phyloP scores from a whole-genome alignment of 1,140 invertebrate genomes.

The Saccostrea glomerata region DNA sequence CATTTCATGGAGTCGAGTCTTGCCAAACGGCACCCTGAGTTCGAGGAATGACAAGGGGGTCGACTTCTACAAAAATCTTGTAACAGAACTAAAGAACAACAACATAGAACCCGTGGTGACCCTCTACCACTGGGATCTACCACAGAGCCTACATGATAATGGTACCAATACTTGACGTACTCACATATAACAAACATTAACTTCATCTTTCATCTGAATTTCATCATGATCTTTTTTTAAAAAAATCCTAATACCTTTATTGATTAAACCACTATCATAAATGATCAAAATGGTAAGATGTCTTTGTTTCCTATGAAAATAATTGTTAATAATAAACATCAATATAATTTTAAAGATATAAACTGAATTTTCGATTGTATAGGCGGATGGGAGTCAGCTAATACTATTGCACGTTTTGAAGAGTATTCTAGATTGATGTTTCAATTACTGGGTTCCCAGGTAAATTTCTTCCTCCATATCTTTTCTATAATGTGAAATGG shows the following conservation, averaged over 20 bases:
- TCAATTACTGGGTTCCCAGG: slow-evolving; percentile 74
- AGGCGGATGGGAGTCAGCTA: slow-evolving; percentile 81
- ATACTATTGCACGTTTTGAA: slow-evolving; percentile 80
- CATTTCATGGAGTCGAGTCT: slow-evolving; percentile 74
- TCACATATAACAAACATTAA: no score
- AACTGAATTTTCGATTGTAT: neutral
- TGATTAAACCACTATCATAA: no score
- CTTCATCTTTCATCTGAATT: no score
- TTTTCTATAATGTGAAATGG: neutral
- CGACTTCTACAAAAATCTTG: slow-evolving; percentile 73
- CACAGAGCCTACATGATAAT: slow-evolving; percentile 76
- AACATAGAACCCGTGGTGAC: slow-evolving; percentile 79
- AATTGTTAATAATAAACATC: no score
- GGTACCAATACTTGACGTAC: neutral
- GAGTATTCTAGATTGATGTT: slow-evolving; percentile 79
- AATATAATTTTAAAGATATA: no score
- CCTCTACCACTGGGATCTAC: slow-evolving; percentile 81
- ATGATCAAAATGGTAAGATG: no score
- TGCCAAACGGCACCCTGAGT: slow-evolving; percentile 67
- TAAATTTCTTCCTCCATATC: slow-evolving; percentile 38
- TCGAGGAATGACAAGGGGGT: slow-evolving; percentile 67
- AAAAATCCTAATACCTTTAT: no score
- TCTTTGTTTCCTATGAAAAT: no score
- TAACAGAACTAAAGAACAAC: slow-evolving; percentile 62
- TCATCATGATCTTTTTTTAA: no score